phyloP scores from a whole-genome alignment of 2,113 vertebrate species.

The Tylochromis polylepis region DNA sequence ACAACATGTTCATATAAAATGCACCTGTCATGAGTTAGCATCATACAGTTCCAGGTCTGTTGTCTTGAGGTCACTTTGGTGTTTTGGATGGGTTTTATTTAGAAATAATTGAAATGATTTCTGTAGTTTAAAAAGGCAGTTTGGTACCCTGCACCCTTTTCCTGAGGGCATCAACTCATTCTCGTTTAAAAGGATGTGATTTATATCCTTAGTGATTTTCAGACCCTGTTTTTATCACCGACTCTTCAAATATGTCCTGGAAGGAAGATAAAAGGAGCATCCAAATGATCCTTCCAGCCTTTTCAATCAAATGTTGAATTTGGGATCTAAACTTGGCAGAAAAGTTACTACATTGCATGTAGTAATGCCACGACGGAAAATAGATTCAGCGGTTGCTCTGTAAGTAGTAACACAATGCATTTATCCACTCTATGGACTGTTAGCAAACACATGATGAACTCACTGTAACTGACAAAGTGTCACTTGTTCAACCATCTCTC shows the following conservation, averaged over 20 bases:
- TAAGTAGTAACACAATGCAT: not conserved
- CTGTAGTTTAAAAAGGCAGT: not conserved
- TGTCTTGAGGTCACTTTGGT: not conserved
- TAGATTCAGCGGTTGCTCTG: not conserved
- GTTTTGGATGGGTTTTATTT: not conserved
- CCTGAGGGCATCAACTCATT: not conserved
- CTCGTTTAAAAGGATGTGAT: not conserved
- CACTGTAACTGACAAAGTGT: not conserved
- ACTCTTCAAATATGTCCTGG: not conserved
- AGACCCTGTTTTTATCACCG: not conserved
- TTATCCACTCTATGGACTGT: accelerated
- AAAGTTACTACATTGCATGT: not conserved
- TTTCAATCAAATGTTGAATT: not conserved
- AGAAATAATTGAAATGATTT: no score
- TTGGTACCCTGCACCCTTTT: not conserved
- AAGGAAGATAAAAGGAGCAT: not conserved
- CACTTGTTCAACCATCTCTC: not conserved
- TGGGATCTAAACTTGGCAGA: not conserved
- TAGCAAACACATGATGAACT: accelerated
- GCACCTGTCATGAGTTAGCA: not conserved
- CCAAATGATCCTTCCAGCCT: not conserved
- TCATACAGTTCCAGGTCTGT: accelerated
- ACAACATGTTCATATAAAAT: not conserved
- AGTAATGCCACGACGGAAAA: not conserved
- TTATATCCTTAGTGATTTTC: not conserved